Conservation (phyloP, 35 echinoderm and acorn worm genomes). For the Lytechinus pictus region DNA sequence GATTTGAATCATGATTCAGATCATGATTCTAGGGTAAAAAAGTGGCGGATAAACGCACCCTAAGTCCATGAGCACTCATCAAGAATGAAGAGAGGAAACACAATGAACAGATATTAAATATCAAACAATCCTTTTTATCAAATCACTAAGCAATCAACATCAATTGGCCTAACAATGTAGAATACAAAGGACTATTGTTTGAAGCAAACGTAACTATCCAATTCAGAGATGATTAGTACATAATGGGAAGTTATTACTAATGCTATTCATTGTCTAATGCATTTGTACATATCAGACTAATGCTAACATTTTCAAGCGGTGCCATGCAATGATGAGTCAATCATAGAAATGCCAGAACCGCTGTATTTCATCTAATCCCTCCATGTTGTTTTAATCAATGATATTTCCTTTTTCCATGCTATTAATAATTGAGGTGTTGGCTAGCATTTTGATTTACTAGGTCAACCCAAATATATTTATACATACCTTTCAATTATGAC, state of each 20-base stretch:
- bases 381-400: slow-evolving; percentile 19
- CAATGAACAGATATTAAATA: not conserved
- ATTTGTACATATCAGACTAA: not conserved
- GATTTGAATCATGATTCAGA: too few relatives aligned
- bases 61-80: not conserved
- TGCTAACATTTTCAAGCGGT: not conserved
- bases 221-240: not conserved
- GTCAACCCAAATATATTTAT: not conserved
- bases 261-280: not conserved
- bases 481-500: too few relatives aligned
- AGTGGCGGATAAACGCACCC: too few relatives aligned
- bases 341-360: slow-evolving; percentile 1
- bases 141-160: too few relatives aligned
- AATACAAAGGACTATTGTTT: not conserved
- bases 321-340: slow-evolving; percentile 5
- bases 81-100: not conserved
- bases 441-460: not conserved
- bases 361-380: not conserved
- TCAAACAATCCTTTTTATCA: too few relatives aligned
- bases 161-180: too few relatives aligned
- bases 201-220: not conserved
- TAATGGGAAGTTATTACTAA: not conserved
- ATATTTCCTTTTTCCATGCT: slow-evolving; percentile 1
- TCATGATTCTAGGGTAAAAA: too few relatives aligned
- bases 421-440: slow-evolving; percentile 19